phyloP scores from a whole-genome alignment of 2,113 vertebrate genomes.

The Morone saxatilis region DNA sequence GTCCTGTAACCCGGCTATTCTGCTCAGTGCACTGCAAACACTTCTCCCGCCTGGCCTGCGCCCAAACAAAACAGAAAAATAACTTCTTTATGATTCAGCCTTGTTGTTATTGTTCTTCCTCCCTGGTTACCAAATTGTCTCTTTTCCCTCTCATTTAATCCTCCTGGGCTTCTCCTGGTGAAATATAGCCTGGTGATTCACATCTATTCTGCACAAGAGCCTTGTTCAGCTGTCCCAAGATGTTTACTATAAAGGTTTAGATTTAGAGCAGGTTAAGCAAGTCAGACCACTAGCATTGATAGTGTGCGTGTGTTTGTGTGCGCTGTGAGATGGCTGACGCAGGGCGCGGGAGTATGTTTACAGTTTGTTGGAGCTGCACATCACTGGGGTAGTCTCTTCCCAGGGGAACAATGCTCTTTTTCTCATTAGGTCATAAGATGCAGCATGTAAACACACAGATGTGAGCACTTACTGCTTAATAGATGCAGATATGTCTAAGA shows the following conservation, averaged over 20 bases:
- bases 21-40: slow-evolving; percentile 46
- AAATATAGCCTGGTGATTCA: slow-evolving; percentile 81
- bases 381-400: slow-evolving; percentile 66
- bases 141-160: slow-evolving; percentile 70
- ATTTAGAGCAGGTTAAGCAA: slow-evolving; percentile 84
- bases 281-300: slow-evolving; percentile 54
- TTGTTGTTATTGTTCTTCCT: slow-evolving; percentile 84
- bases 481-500: slow-evolving; percentile 67
- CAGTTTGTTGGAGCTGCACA: slow-evolving; percentile 68
- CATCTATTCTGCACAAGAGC: slow-evolving; percentile 79
- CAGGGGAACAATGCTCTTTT: slow-evolving; percentile 78
- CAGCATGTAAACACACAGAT: slow-evolving; percentile 77
- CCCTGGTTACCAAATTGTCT: slow-evolving; percentile 83
- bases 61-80: slow-evolving; percentile 85
- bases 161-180: slow-evolving; percentile 71
- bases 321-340: slow-evolving; percentile 53
- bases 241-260: slow-evolving; percentile 86
- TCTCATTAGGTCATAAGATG: slow-evolving; percentile 77
- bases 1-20: slow-evolving; percentile 47
- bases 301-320: slow-evolving; percentile 38
- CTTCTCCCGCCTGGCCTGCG: slow-evolving; percentile 70
- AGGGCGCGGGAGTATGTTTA: slow-evolving; percentile 77
- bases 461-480: slow-evolving; percentile 70
- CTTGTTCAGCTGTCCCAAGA: slow-evolving; percentile 80
- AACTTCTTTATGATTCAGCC: slow-evolving; percentile 84